Evolutionary conservation across 2,797 vertebrate species (phyloP), one percentile per base, ranked within the genome.

Genomic region (Chelon auratus): DNA sequence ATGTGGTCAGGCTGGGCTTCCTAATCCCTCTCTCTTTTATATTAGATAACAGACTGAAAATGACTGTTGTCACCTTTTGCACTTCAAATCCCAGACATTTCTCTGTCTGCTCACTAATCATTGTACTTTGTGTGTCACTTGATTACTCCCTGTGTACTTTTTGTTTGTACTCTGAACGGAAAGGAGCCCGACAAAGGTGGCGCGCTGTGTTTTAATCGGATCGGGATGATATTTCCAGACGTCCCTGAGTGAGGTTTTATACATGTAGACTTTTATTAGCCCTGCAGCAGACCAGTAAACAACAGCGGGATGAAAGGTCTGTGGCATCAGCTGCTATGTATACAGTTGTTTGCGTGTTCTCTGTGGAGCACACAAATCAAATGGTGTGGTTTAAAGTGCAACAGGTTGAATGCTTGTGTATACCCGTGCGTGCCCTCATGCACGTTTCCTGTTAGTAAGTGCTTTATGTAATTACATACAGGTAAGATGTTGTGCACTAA

Each of bases 1-100:
- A 86, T 78, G 83, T 75, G 78, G 71, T 72, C 82, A 53, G 77
- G 67, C 84, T 37, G 43, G 22, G 84, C 79, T 18, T 82, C 58
- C 80, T 87, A 89, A 92, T 88, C 85, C 89, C 61, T 80, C 77
- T 62, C 51, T 83, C 83, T 88, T 85, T 73, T 75, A 72, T 75
- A 55, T 87, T 85, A 87, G 78, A 84, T 81, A 85, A 82, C 67
- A 76, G 76, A 55, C 62, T 18, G 40, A 51, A 70, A 84, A 55
- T 17, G 20, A 70, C 63, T 68, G 68, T 73, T 72, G 78, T 74
- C 85, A 81, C 75, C 74, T 88, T 79, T 81, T 78, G 72, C 69
- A 74, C 72, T 77, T 70, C 69, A 78, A 77, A 72, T 75, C 77
- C 67, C 67, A 57, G 51, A 68, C 55, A 74, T 75, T 48, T 67